Base-by-base conservation (phyloP, 2,113 vertebrate genomes). In the Lynx canadensis region DNA sequence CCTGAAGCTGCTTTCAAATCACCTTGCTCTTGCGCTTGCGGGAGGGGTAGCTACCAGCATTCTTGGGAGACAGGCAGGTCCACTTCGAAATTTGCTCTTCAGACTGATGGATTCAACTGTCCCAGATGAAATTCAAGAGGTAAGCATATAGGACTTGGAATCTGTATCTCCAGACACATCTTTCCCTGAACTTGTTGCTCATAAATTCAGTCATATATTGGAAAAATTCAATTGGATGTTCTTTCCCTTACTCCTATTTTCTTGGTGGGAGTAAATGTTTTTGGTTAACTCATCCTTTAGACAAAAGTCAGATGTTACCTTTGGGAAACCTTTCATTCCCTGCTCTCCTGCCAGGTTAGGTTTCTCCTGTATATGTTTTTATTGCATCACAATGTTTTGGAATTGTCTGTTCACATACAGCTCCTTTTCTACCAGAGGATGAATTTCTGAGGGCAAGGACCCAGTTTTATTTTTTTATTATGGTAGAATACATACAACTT, bases 11-110 rank as follows among this genome's bases (percentile, higher is more conserved):
- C 98, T 99, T 96, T 99, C 99, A 97, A 99, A 99, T 99, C 99
- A 99, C 73, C 99, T 99, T 97, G 99, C 99, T 80, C 99, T 99
- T 97, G 99, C 99, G 0, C 98, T 99, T 96, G 99, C 99, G 0
- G 99, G 99, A 94, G 99, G 99, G 31, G 99, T 99, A 89, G 99
- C 99, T 96, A 99, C 99, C 5, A 99, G 99, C 95, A 99, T 99
- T 94, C 98, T 99, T 91, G 99, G 99, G 27, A 99, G 99, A 55
- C 99, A 99, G 97, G 99, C 99, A 8, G 98, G 99, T 55, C 99
- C 99, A 1, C 99, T 99, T 97, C 99, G 99, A 92, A 99, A 99
- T 98, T 98, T 99, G 31, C 98, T 99, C 7, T 99, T 99, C 92
- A 99, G 99, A 52, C 97, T 99, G 96, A 99, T 99, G 99, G 99